phyloP scores from a whole-genome alignment of 1,140 invertebrate genomes.

The Dinothrombium tinctorium region DNA sequence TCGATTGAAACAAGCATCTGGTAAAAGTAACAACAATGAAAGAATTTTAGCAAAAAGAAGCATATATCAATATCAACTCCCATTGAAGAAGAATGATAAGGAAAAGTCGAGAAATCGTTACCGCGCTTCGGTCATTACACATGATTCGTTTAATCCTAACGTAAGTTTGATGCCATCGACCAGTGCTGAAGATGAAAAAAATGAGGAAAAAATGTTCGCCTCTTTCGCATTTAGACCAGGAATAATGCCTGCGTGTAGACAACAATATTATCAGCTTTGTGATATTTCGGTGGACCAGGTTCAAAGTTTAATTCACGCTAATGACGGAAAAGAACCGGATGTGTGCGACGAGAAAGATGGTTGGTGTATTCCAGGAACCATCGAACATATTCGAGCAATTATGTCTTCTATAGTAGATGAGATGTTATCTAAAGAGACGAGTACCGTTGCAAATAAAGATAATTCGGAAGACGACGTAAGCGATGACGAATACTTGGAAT shows the following conservation, averaged over 20 bases:
- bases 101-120: not conserved
- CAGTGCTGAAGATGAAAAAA: not conserved
- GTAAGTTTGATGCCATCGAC: constrained; percentile 2
- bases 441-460: too few species aligned
- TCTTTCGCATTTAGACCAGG: constrained; percentile 9
- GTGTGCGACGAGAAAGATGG: constrained; percentile 16
- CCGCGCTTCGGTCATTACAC: not conserved
- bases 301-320: constrained; percentile 38
- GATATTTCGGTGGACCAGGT: constrained; percentile 64
- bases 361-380: constrained; percentile 14
- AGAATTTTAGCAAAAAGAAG: constrained; percentile 1
- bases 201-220: not conserved
- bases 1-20: constrained; percentile 11
- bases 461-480: too few species aligned
- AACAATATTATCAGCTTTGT: constrained; percentile 36
- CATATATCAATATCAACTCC: constrained; percentile 4
- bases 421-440: constrained; percentile 1
- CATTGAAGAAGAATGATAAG: not conserved
- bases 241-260: constrained; percentile 13
- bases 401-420: not conserved
- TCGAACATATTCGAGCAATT: constrained; percentile 13
- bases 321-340: constrained; percentile 13
- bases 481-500: too few species aligned
- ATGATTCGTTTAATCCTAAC: not conserved
- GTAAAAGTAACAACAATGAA: not conserved